A percentile compares a stretch with the other conserved stretches of the same genome.
These are phyloP conservation scores for Sussaba pulchella DNA, from an alignment of 2,888 invertebrate genomes.

Conservation along the genomic window DNA sequence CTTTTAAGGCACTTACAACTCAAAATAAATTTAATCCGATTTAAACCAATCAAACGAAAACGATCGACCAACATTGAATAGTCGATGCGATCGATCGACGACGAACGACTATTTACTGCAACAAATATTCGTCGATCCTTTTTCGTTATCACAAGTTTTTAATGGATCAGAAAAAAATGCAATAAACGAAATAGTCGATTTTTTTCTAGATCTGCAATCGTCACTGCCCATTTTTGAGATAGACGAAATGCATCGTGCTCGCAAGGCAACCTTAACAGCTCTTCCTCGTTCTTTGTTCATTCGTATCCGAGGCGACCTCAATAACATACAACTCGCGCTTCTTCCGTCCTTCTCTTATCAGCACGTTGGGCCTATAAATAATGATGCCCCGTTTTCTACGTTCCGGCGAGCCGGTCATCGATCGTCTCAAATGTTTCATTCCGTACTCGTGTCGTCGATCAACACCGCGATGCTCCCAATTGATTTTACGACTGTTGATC, in stretches of 20 bases:
- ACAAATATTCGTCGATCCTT: neutral
- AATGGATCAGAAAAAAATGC: neutral
- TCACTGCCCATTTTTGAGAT: neutral
- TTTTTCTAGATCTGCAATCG: neutral
- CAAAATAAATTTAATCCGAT: too few relatives aligned
- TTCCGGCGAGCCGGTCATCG: neutral
- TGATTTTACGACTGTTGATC: neutral
- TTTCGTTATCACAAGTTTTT: neutral
- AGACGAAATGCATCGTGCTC: neutral
- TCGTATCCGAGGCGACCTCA: constrained; percentile 35
- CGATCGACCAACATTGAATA: too few relatives aligned
- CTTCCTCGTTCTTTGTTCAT: constrained; percentile 22
- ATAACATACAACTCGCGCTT: constrained; percentile 10
- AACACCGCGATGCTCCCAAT: constrained; percentile 1
- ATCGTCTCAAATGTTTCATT: neutral
- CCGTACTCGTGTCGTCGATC: neutral
- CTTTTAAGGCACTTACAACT: too few relatives aligned
- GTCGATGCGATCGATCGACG: too few relatives aligned
- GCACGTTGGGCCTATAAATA: constrained; percentile 37
- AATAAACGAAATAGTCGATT: neutral
- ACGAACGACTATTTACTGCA: too few relatives aligned
- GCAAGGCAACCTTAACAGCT: neutral
- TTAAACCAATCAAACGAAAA: too few relatives aligned
- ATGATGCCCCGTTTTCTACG: constrained; percentile 5
- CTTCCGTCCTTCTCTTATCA: constrained; percentile 28